Percentiles rank a stretch among this genome's conserved stretches.
phyloP scores from a whole-genome alignment of 2,797 vertebrate species.

The Clangula hyemalis region DNA sequence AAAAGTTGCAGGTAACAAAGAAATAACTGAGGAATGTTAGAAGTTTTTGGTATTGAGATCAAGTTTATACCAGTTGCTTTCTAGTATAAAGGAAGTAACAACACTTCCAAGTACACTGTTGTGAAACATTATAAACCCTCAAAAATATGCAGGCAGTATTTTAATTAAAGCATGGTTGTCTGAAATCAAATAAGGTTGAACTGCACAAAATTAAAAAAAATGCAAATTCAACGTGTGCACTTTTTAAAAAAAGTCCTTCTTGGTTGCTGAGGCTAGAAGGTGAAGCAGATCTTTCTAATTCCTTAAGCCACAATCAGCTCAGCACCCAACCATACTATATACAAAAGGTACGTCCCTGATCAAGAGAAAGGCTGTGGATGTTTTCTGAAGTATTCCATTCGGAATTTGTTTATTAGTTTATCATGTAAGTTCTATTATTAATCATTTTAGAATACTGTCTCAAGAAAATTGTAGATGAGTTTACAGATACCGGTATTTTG shows the following conservation, averaged over 20 bases:
- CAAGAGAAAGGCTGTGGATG: background rate
- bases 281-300: background rate
- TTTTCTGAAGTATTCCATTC: background rate
- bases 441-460: background rate
- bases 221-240: background rate
- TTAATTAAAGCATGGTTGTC: background rate
- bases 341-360: background rate
- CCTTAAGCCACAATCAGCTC: background rate
- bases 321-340: background rate
- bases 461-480: background rate
- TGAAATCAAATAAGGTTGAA: background rate
- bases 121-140: background rate
- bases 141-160: background rate
- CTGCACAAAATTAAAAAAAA: background rate
- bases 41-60: background rate
- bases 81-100: constrained; percentile 37
- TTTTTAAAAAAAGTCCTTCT: background rate
- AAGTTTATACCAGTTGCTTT: constrained; percentile 21
- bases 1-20: constrained; percentile 41
- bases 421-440: background rate
- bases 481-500: background rate
- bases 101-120: background rate
- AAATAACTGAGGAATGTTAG: constrained; percentile 37
- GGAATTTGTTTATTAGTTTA: background rate
- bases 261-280: background rate